These are phyloP conservation scores for Heliornis fulica DNA, from an alignment of 2,113 vertebrate genomes.

Conservation along the genomic window DNA sequence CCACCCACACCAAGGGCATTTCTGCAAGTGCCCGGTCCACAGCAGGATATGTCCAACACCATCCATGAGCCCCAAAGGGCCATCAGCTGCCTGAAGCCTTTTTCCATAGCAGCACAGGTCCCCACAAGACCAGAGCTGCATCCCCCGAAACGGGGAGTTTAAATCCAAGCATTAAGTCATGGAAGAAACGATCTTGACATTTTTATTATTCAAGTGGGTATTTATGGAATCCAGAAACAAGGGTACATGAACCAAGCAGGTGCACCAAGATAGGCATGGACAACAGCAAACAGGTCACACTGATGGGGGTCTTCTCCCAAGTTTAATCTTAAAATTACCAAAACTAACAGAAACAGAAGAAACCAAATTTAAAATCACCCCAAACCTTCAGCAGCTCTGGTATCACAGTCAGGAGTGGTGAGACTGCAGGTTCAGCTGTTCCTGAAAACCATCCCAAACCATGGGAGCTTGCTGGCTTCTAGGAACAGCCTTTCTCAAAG, in stretches of 20 bases:
- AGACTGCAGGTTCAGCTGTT: background rate
- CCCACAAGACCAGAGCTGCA: background rate
- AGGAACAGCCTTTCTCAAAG: background rate
- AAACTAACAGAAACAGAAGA: background rate
- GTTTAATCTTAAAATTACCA: background rate
- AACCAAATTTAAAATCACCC: background rate
- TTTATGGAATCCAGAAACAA: background rate
- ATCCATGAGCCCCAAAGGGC: background rate
- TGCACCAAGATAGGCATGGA: background rate
- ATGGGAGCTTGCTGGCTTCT: background rate
- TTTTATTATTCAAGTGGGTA: background rate
- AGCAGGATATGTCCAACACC: background rate
- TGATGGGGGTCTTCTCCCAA: background rate
- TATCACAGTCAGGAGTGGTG: accelerated
- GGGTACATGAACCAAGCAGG: background rate
- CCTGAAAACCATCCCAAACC: background rate
- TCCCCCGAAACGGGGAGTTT: background rate
- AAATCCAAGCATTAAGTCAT: background rate
- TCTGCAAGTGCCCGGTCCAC: background rate
- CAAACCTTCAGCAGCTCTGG: background rate
- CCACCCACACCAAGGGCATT: background rate
- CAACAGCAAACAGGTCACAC: background rate
- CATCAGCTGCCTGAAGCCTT: background rate
- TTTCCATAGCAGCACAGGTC: background rate
- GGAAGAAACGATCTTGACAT: accelerated